Evolutionary conservation across 2,113 vertebrate genomes (phyloP), one percentile per base, ranked within the genome.

Genomic region (Plotosus lineatus): DNA sequence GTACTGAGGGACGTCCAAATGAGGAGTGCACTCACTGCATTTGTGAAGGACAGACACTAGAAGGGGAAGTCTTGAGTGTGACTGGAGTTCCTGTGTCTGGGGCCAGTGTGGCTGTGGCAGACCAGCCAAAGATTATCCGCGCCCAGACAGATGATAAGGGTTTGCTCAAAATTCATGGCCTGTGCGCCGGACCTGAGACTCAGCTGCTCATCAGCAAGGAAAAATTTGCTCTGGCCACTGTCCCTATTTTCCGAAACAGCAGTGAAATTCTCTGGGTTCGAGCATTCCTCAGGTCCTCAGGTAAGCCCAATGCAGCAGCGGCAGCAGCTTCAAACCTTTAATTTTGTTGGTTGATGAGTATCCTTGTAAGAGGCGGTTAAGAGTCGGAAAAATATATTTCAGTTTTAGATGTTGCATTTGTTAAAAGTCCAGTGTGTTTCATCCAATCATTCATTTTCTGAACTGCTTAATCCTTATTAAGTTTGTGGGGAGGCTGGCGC

Each of bases 1-100:
- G 95, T 69, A 23, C 83, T 0, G 86, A 86, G 74, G 93, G 91
- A 2, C 86, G 19, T 21, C 90, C 91, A 72, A 93, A 81, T 48
- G 87, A 91, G 10, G 92, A 93, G 85, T 97, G 96, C 86, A 90
- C 83, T 79, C 83, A 66, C 14, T 97, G 96, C 12, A 80, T 88
- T 33, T 98, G 97, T 53, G 90, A 93, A 0, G 87, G 87, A 53
- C 94, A 92, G 40, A 26, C 87, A 0, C 87, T 99, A 50, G 82
- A 75, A 1, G 97, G 96, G 21, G 92, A 91, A 0, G 93, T 97
- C 23, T 71, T 90, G 73, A 93, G 86, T 0, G 7, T 89, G 1
- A 72, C 89, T 0, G 96, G 96, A 0, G 85, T 28, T 6, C 94
- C 91, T 0, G 90, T 98, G 69, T 79, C 88, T 0, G 92, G 86